These are phyloP conservation scores for Scytalopus superciliaris DNA, from an alignment of 2,113 vertebrate species.

Conservation along the genomic window DNA sequence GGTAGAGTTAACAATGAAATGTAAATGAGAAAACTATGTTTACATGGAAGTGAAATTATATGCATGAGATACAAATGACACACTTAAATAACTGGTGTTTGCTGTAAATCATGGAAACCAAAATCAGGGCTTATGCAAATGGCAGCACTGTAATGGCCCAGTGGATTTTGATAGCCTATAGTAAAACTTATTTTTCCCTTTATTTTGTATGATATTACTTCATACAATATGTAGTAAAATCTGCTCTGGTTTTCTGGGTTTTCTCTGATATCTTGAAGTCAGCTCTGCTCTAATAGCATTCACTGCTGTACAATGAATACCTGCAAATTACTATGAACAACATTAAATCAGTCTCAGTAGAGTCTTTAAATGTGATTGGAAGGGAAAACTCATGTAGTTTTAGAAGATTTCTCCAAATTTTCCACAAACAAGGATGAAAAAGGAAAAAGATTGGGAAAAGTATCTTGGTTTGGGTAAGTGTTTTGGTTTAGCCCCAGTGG, in stretches of 20 bases:
- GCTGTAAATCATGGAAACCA: neutral
- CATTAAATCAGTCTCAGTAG: neutral
- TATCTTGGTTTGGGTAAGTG: neutral
- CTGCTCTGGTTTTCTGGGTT: neutral
- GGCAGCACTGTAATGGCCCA: neutral
- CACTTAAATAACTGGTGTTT: neutral
- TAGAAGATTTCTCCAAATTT: neutral
- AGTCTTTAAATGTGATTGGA: neutral
- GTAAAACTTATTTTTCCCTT: neutral
- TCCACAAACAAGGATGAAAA: neutral
- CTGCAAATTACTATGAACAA: neutral
- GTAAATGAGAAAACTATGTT: neutral
- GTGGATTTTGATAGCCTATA: neutral
- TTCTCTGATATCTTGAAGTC: neutral
- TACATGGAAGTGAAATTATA: neutral
- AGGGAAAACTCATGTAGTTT: neutral
- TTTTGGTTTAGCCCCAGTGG: neutral
- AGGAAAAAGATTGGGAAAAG: neutral
- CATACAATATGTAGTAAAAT: neutral
- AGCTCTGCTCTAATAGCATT: neutral
- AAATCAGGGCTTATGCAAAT: neutral
- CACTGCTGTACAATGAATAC: neutral
- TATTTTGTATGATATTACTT: neutral
- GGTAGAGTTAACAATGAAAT: neutral
- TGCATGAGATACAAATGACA: neutral